phyloP scores from a whole-genome alignment of 2,888 invertebrate species.

The Nowickia ferox region DNA sequence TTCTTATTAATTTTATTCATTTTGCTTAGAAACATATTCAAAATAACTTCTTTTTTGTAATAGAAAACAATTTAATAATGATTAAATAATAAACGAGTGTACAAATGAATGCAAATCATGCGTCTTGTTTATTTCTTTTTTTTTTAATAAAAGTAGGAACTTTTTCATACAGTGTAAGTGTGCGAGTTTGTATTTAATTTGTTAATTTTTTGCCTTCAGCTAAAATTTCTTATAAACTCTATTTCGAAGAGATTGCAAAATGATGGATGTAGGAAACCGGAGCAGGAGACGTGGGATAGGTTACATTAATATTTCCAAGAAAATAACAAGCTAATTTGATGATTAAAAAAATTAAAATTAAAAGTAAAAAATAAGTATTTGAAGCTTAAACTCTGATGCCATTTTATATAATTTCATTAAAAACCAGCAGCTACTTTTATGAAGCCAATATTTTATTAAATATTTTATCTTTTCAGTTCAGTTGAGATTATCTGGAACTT shows the following conservation, averaged over 20 bases:
- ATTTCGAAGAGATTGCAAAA: slow-evolving; percentile 31
- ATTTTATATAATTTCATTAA: background rate
- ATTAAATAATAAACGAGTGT: slow-evolving; percentile 30
- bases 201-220: slow-evolving; percentile 22
- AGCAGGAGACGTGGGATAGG: slow-evolving; percentile 27
- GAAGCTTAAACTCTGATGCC: background rate
- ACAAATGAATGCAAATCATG: slow-evolving; percentile 22
- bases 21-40: slow-evolving; percentile 29
- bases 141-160: slow-evolving; percentile 69
- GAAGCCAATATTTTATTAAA: slow-evolving; percentile 4
- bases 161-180: slow-evolving; percentile 70
- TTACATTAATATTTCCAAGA: slow-evolving; percentile 17
- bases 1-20: slow-evolving; percentile 46
- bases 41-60: background rate
- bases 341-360: slow-evolving; percentile 1
- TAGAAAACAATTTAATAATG: slow-evolving; percentile 7
- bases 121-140: slow-evolving; percentile 19
- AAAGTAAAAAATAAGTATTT: background rate
- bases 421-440: background rate
- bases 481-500: background rate
- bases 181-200: slow-evolving; percentile 59
- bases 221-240: slow-evolving; percentile 23
- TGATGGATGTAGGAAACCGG: slow-evolving; percentile 35
- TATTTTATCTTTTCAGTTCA: background rate
- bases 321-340: slow-evolving; percentile 34